phyloP scores from a whole-genome alignment of 2,113 vertebrate species.

The Recurvirostra avosetta region DNA sequence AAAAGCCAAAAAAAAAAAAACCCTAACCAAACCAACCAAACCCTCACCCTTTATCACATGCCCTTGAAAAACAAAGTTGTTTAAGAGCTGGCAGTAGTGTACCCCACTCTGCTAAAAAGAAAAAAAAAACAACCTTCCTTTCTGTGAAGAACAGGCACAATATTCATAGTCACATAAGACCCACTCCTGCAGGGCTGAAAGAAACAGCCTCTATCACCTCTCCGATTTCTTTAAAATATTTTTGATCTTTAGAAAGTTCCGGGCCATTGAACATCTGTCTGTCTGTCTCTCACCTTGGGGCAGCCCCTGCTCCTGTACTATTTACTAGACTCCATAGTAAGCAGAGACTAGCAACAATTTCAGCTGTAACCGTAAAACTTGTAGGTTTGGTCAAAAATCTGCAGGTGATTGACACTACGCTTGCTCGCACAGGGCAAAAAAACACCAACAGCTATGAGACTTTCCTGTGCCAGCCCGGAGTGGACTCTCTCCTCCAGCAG shows the following conservation, averaged over 20 bases:
- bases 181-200: not conserved
- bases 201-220: not conserved
- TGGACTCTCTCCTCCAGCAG: not conserved
- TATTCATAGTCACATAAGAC: not conserved
- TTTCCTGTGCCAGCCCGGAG: not conserved
- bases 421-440: not conserved
- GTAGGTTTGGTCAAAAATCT: not conserved
- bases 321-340: not conserved
- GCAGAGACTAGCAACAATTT: not conserved
- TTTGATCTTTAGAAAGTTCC: not conserved
- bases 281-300: not conserved
- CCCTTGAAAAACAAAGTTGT: not conserved
- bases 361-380: not conserved
- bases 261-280: not conserved
- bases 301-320: not conserved
- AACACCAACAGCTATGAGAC: not conserved
- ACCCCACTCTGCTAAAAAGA: not conserved
- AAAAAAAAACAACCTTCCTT: not conserved
- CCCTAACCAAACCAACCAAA: not conserved
- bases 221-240: not conserved
- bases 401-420: accelerated
- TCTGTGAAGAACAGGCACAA: not conserved
- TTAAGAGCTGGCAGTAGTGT: not conserved
- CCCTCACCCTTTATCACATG: not conserved
- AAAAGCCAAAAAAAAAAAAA: not conserved